Base-by-base conservation (phyloP, 2,888 invertebrate species). In the Temnothorax rugatulus region DNA sequence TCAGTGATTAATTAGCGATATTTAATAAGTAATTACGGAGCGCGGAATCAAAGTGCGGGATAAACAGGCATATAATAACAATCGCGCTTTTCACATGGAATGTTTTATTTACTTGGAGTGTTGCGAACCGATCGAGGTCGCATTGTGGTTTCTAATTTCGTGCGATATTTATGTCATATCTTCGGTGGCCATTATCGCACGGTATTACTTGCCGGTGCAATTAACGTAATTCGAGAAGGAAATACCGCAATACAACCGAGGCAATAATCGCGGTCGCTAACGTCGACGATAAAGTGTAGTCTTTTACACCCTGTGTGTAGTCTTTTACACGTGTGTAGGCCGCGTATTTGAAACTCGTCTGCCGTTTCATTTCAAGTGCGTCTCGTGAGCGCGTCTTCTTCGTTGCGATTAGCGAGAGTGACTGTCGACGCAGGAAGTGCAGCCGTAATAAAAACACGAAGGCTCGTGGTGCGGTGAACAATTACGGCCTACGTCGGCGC, bases 171-270 rank as follows among this genome's bases (percentile, higher is more conserved):
- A 44, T n/a, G 52, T 47, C 25, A 9, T 5, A 47, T 47, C 47
- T 68, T 44, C 41, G n/a, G 15, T 34, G 29, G 34, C 13, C 18
- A 18, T 66, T 50, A 66, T 54, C 75, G 25, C 21, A 15, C 29
- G 41, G 38, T 54, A 54, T 61, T 44, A 1, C n/a, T n/a, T 18
- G 41, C 3, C 21, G 34, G 21, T 7, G 54, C 54, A 54, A 77
- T 77, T 77, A 77, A n/a, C 54, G 73, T 73, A 77, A 77, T n/a
- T 57, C 44, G 74, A 77, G 54, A 44, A 57, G 54, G 54, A 73
- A 61, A 71, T 77, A 73, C n/a, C 74, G 15, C 73, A 29, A n/a
- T 61, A 18, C 25, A 34, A 15, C 11, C 29, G 44, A 54, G 54
- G 29, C 7, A 63, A 44, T 52, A 71, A 71, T 71, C 41, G 2